Conservation (phyloP, 2,797 vertebrate species). For the Poeciliopsis turneri region DNA sequence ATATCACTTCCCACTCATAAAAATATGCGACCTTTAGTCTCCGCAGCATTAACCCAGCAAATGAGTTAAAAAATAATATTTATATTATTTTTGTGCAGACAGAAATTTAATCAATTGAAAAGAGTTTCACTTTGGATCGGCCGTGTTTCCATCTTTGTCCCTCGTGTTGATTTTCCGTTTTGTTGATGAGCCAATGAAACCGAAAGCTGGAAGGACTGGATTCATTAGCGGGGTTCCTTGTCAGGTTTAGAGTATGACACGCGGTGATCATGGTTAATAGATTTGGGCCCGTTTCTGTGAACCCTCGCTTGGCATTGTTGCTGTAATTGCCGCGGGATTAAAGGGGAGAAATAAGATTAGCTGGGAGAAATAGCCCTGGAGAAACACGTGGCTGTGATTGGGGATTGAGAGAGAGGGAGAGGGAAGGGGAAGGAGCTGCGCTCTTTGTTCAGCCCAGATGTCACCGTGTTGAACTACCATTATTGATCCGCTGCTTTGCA, state of each 20-base stretch:
- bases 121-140: slow-evolving; percentile 16
- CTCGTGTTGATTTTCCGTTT: slow-evolving; percentile 42
- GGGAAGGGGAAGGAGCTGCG: slow-evolving; percentile 59
- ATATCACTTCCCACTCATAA: not conserved
- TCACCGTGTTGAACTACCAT: slow-evolving; percentile 69
- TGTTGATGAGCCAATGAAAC: slow-evolving; percentile 65
- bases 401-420: slow-evolving; percentile 57
- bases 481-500: slow-evolving; percentile 67
- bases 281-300: slow-evolving; percentile 54
- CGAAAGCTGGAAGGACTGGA: slow-evolving; percentile 39
- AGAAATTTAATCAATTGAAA: slow-evolving; percentile 26
- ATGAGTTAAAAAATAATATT: not conserved
- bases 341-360: slow-evolving; percentile 78
- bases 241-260: slow-evolving; percentile 53
- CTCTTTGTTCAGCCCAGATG: slow-evolving; percentile 77
- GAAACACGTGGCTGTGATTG: slow-evolving; percentile 72
- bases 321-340: slow-evolving; percentile 77
- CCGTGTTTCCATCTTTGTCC: slow-evolving; percentile 35
- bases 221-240: slow-evolving; percentile 57
- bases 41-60: not conserved
- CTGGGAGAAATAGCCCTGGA: slow-evolving; percentile 67
- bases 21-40: not conserved
- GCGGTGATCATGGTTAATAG: slow-evolving; percentile 71
- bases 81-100: too few species aligned
- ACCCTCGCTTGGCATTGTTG: slow-evolving; percentile 62